Conservation (phyloP, 2,888 invertebrate genomes). For the Leptura quadrifasciata region DNA sequence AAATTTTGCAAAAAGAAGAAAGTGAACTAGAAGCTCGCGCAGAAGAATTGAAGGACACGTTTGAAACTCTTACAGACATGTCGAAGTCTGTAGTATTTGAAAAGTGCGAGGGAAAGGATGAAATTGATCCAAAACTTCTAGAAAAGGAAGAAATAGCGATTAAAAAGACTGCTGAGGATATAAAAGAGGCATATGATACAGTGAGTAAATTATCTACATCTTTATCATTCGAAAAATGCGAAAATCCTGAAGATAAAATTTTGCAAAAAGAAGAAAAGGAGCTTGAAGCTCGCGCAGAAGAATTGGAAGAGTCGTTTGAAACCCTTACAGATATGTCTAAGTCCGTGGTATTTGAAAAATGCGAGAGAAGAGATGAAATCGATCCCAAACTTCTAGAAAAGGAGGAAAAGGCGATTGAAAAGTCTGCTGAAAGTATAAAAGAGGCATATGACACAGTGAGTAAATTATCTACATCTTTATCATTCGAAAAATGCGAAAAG, state of each 20-base stretch:
- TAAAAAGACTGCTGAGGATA: slow-evolving; percentile 42
- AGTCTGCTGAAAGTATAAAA: slow-evolving; percentile 39
- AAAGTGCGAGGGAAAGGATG: slow-evolving; percentile 31
- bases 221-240: slow-evolving; percentile 53
- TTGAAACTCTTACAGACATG: slow-evolving; percentile 36
- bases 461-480: slow-evolving; percentile 40
- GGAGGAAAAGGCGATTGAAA: slow-evolving; percentile 30
- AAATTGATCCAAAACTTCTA: slow-evolving; percentile 5
- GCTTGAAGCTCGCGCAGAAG: slow-evolving; percentile 41
- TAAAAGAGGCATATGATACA: slow-evolving; percentile 40
- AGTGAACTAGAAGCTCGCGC: slow-evolving; percentile 3
- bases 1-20: slow-evolving; percentile 9
- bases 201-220: slow-evolving; percentile 41
- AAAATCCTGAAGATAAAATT: slow-evolving; percentile 33
- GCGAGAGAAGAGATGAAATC: background rate
- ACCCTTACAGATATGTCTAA: slow-evolving; percentile 36
- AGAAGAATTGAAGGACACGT: slow-evolving; percentile 37
- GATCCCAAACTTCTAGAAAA: slow-evolving; percentile 16
- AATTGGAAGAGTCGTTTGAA: slow-evolving; percentile 45
- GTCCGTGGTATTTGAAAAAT: slow-evolving; percentile 5
- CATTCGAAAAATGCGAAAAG: slow-evolving; percentile 53
- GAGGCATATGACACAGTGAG: slow-evolving; percentile 40
- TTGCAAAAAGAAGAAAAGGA: slow-evolving; percentile 50
- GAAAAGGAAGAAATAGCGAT: slow-evolving; percentile 19
- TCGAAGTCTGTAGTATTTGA: slow-evolving; percentile 39